Conservation (phyloP, 2,888 invertebrate species). For the Dione vanillae region DNA sequence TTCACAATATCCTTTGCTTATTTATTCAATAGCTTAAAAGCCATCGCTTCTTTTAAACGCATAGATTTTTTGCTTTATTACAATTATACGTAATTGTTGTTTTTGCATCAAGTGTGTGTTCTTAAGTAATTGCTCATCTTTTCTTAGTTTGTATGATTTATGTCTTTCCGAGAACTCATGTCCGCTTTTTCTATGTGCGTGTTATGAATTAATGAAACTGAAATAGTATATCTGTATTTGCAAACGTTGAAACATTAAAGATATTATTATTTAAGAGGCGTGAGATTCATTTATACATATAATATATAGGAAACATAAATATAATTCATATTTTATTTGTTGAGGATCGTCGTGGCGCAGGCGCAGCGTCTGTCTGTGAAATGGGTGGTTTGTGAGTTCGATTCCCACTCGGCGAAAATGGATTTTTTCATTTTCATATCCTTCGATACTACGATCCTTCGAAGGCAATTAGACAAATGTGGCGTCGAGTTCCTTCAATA, state of each 20-base stretch:
- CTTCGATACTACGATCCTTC: no score
- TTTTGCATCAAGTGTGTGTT: constrained; percentile 16
- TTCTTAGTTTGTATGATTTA: neutral
- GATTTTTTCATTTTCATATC: no score
- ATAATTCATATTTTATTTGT: no score
- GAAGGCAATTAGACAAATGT: no score
- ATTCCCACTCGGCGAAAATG: no score
- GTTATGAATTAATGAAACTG: constrained; percentile 14
- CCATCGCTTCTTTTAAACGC: neutral
- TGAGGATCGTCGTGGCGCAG: no score
- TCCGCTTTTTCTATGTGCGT: neutral
- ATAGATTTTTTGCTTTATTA: constrained; percentile 11
- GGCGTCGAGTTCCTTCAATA: no score
- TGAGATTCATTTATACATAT: no score
- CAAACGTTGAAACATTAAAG: neutral
- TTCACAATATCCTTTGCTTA: neutral
- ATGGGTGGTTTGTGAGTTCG: no score
- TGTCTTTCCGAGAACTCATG: neutral
- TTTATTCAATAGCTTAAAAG: constrained; percentile 13
- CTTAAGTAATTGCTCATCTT: constrained; percentile 16
- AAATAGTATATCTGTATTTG: neutral
- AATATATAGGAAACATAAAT: no score
- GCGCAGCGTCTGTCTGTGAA: no score
- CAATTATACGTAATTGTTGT: constrained; percentile 14
- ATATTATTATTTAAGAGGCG: neutral